Base-by-base conservation (phyloP, 2,888 invertebrate species). In the Dasypogon diadema region DNA sequence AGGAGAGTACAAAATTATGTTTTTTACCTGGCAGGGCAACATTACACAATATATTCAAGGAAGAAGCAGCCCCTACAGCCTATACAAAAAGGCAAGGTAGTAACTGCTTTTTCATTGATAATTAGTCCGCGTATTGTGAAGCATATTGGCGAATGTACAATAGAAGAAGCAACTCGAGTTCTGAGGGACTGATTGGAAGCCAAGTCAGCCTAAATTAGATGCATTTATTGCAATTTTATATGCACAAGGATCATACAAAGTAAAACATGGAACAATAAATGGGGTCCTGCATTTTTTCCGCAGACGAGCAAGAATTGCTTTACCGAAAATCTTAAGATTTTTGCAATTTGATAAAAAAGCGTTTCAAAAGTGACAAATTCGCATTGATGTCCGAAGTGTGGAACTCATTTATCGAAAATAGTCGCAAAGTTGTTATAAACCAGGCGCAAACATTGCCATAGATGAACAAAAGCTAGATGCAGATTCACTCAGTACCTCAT, bases 201-300 rank as follows among this genome's bases (percentile, higher is more conserved):
- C 4, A 54, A 4, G 2, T 54, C 8, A 3, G 4, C 3, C 3
- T 16, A 54, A 54, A 54, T 16, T 54, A 54, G 18, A 54, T 3
- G 54, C 16, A 54, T 54, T 54, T 54, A 22, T 54, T 8, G 54
- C 1, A 18, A 16, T 18, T n/a, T 16, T 54, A 2, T 14, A 54
- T 22, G 22, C 6, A 6, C 3, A 6, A 2, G 22, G 22, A 1
- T 1, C 18, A 54, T 54, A 18, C n/a, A 1, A 48, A n/a, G 21
- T 3, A 54, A 54, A 54, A 54, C 5, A 51, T 51, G 51, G 51
- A 51, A 51, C 18, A 51, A 51, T 8, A 42, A 42, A 12, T 51
- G 10, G 21, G 51, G 51, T 21, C 51, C 10, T 2, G 3, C 51
- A 51, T 51, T 51, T 51, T 51, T 21, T 51, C n/a, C 51, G n/a